Conservation (phyloP, 2,888 invertebrate genomes). For the Aquatica leii region DNA sequence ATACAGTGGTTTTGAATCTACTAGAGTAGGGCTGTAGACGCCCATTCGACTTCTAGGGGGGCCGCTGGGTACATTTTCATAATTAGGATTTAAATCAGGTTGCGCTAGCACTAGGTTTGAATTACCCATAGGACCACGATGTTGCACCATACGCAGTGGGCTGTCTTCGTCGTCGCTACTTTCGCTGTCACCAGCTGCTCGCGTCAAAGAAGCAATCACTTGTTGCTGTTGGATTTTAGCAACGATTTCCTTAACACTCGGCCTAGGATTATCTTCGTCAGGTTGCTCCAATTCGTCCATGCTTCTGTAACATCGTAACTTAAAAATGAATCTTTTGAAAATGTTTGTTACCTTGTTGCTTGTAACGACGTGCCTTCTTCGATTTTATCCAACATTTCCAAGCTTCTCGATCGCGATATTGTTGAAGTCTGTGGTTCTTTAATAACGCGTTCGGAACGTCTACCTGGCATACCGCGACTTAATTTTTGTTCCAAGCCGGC, state of each 20-base stretch:
- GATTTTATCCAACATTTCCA: slow-evolving; percentile 70
- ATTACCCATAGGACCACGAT: slow-evolving; percentile 66
- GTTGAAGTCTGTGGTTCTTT: slow-evolving; percentile 65
- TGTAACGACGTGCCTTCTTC: slow-evolving; percentile 49
- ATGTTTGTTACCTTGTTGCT: slow-evolving; percentile 50
- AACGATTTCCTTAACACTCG: slow-evolving; percentile 70
- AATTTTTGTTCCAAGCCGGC: slow-evolving; percentile 79
- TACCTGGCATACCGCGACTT: slow-evolving; percentile 69
- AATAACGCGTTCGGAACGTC: slow-evolving; percentile 66
- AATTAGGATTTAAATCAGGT: slow-evolving; percentile 62
- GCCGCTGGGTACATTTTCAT: slow-evolving; percentile 61
- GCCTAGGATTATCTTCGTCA: slow-evolving; percentile 56
- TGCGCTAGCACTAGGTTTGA: slow-evolving; percentile 58
- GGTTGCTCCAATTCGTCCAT: slow-evolving; percentile 58
- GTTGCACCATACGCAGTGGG: slow-evolving; percentile 53
- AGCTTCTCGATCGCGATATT: slow-evolving; percentile 73
- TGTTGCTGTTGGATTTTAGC: slow-evolving; percentile 68
- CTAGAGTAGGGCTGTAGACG: slow-evolving; percentile 63
- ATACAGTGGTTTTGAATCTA: slow-evolving; percentile 52
- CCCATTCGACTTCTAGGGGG: slow-evolving; percentile 60
- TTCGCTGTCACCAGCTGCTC: slow-evolving; percentile 56
- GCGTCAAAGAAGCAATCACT: slow-evolving; percentile 36
- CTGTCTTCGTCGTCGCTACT: slow-evolving; percentile 59
- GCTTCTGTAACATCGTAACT: slow-evolving; percentile 49
- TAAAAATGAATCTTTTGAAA: neutral